Conservation (phyloP, 2,113 vertebrate genomes). For the Chascanopsetta lugubris region DNA sequence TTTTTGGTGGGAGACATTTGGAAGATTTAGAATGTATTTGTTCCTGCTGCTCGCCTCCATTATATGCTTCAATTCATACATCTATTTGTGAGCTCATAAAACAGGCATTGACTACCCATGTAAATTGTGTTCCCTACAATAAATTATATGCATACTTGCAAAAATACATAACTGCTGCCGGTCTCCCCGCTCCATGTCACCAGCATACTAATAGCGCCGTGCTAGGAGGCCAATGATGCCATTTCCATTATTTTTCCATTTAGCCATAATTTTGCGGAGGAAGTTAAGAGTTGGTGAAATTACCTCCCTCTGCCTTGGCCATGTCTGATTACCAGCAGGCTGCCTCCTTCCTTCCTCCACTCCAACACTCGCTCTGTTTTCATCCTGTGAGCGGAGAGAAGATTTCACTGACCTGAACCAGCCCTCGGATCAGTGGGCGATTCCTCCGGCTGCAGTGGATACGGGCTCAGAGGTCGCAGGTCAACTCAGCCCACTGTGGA, state of each 20-base stretch:
- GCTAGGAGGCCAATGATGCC: slow-evolving; percentile 75
- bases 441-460: slow-evolving; percentile 62
- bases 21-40: slow-evolving; percentile 99
- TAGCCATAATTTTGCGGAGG: slow-evolving; percentile 71
- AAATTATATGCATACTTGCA: slow-evolving; percentile 99
- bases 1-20: slow-evolving; percentile 94
- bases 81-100: slow-evolving; percentile 99
- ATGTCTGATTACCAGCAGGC: slow-evolving; percentile 35
- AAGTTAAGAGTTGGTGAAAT: slow-evolving; percentile 71
- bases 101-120: slow-evolving; percentile 99
- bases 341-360: slow-evolving; percentile 23
- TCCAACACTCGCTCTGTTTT: slow-evolving; percentile 53
- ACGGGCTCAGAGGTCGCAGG: slow-evolving; percentile 52
- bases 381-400: slow-evolving; percentile 68
- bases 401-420: slow-evolving; percentile 70
- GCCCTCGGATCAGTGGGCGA: slow-evolving; percentile 69
- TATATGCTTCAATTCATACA: slow-evolving; percentile 99
- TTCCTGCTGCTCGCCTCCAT: slow-evolving; percentile 96
- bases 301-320: slow-evolving; percentile 51
- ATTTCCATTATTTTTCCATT: slow-evolving; percentile 79
- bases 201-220: slow-evolving; percentile 93
- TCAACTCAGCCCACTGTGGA: slow-evolving; percentile 65
- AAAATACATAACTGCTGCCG: slow-evolving; percentile 98
- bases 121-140: slow-evolving; percentile 99
- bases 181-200: slow-evolving; percentile 84